phyloP scores from a whole-genome alignment of 2,113 vertebrate species.

The Smithornis capensis region DNA sequence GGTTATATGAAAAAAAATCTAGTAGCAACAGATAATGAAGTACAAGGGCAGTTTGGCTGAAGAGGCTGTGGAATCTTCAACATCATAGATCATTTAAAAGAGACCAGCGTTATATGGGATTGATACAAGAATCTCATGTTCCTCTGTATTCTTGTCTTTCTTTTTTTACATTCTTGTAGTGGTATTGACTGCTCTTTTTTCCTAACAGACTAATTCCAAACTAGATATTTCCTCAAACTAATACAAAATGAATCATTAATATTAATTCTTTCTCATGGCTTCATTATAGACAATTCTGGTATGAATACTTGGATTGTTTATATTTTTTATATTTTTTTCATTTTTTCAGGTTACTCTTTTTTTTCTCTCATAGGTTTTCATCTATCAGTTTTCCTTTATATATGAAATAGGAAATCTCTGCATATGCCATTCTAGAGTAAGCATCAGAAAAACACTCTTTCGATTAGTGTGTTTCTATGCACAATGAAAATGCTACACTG shows the following conservation, averaged over 20 bases:
- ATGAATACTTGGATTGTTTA: neutral
- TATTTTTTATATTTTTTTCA: neutral
- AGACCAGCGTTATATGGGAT: neutral
- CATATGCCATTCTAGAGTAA: neutral
- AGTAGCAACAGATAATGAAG: neutral
- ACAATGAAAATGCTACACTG: neutral
- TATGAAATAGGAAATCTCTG: neutral
- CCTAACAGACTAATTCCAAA: neutral
- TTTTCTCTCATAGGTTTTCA: neutral
- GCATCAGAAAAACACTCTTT: neutral
- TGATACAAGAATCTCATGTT: neutral
- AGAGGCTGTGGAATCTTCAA: neutral
- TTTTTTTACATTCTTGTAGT: neutral
- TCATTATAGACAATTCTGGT: neutral
- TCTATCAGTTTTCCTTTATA: neutral
- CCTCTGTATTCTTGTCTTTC: neutral
- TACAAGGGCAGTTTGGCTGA: neutral
- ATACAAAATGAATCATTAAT: neutral
- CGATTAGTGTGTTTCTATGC: neutral
- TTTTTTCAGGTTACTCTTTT: neutral
- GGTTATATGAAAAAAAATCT: neutral
- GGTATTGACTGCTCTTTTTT: neutral
- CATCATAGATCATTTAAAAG: neutral
- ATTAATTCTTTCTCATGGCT: neutral
- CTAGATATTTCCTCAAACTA: neutral